phyloP scores from a whole-genome alignment of 1,140 invertebrate species.

The Medauroidea extradentata region DNA sequence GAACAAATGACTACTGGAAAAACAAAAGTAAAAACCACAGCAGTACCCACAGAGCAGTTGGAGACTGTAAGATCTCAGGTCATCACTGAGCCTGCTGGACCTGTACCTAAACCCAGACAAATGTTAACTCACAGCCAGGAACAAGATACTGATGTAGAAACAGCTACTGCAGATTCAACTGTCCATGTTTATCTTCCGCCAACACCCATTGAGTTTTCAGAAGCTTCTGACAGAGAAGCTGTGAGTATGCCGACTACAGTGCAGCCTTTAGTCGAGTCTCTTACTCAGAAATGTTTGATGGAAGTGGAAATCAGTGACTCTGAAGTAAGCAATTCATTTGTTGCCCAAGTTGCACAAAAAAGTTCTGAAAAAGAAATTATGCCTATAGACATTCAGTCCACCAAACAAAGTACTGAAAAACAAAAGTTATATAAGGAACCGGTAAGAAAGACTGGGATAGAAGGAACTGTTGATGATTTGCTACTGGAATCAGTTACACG shows the following conservation, averaged over 20 bases:
- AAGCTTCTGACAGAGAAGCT: constrained; percentile 7
- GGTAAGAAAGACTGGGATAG: constrained; percentile 17
- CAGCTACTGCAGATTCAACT: constrained; percentile 20
- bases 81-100: constrained; percentile 22
- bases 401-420: constrained; percentile 41
- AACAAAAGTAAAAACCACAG: neutral
- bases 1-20: constrained; percentile 36
- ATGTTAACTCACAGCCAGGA: constrained; percentile 9
- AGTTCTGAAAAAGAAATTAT: constrained; percentile 25
- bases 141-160: constrained; percentile 23
- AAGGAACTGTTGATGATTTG: constrained; percentile 19
- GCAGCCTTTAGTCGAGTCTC: constrained; percentile 20
- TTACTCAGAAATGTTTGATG: constrained; percentile 7
- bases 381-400: constrained; percentile 50
- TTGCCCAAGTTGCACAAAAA: no score
- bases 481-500: constrained; percentile 30
- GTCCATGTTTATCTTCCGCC: constrained; percentile 12
- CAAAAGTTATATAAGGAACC: constrained; percentile 14
- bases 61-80: neutral
- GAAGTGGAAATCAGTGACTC: constrained; percentile 31
- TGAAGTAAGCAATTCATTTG: no score
- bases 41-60: neutral
- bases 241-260: constrained; percentile 26
- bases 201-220: no score
- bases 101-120: constrained; percentile 42